Evolutionary conservation across 2,797 vertebrate species (phyloP).

Genomic region (Rousettus madagascariensis): DNA sequence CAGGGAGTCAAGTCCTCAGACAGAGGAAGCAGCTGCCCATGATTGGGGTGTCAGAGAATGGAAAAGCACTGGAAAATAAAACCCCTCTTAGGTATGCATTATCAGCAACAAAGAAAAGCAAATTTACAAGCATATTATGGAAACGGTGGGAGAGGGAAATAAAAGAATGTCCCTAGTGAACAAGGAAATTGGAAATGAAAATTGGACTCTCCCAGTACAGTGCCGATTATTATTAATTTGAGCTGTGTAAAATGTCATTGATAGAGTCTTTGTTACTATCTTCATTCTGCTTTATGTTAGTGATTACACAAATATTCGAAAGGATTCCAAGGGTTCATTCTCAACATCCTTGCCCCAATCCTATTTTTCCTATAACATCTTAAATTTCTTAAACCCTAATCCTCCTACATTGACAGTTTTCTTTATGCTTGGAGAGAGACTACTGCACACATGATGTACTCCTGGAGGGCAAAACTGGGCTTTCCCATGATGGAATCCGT

Average conservation of each 20-base stretch:
- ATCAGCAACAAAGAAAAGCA: conserved; percentile 52
- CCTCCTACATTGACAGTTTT: not conserved
- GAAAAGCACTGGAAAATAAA: not conserved
- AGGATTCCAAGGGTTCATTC: not conserved
- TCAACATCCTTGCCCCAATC: not conserved
- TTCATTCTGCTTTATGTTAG: conserved; percentile 17
- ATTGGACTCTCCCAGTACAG: conserved; percentile 12
- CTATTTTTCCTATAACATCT: not conserved
- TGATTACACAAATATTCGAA: not conserved
- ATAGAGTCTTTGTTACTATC: conserved; percentile 34
- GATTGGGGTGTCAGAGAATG: not conserved
- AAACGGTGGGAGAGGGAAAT: conserved; percentile 26
- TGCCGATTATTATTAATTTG: conserved; percentile 24
- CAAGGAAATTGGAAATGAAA: conserved; percentile 65
- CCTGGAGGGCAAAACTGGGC: not conserved
- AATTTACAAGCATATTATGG: conserved; percentile 51
- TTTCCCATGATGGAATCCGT: not conserved
- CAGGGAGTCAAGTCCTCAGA: not conserved
- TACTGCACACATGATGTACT: not conserved
- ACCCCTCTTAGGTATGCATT: not conserved
- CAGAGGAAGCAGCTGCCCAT: not conserved
- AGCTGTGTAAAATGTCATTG: conserved; percentile 12
- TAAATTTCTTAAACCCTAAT: not conserved
- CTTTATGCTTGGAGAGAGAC: not conserved
- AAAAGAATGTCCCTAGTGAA: conserved; percentile 41